These are phyloP conservation scores for Dasyprocta punctata DNA, from an alignment of 2,113 vertebrate genomes.

Conservation along the genomic window DNA sequence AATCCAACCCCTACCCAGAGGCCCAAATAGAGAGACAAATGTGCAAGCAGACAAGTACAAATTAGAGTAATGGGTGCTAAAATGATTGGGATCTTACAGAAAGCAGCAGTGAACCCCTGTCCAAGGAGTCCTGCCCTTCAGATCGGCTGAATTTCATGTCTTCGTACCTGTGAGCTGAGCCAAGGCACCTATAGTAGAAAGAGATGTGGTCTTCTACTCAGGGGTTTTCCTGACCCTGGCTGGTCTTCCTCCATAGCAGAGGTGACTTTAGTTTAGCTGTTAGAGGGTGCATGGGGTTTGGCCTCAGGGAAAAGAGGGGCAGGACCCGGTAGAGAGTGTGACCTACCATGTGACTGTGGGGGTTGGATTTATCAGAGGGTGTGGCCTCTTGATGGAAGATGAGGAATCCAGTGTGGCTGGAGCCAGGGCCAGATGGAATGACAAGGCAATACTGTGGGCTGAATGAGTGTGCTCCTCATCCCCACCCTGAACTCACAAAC, in stretches of 20 bases:
- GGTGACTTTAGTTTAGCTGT: background rate
- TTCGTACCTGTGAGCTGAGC: background rate
- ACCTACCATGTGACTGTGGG: background rate
- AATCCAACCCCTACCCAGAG: background rate
- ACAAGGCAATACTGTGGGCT: too few species aligned
- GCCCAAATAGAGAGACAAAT: background rate
- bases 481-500: background rate
- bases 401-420: background rate
- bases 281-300: background rate
- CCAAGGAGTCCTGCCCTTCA: too few species aligned
- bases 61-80: background rate
- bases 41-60: accelerated
- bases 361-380: background rate
- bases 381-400: background rate
- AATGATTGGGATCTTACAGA: too few species aligned
- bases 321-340: background rate
- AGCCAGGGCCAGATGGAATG: background rate
- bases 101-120: background rate
- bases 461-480: too few species aligned
- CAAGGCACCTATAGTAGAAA: too few species aligned
- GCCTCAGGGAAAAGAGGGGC: background rate
- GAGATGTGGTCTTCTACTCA: background rate
- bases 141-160: background rate
- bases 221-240: background rate
- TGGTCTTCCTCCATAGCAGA: background rate